Evolutionary conservation across 2,797 vertebrate genomes (phyloP).

Genomic region (Leptatherina wallacei): DNA sequence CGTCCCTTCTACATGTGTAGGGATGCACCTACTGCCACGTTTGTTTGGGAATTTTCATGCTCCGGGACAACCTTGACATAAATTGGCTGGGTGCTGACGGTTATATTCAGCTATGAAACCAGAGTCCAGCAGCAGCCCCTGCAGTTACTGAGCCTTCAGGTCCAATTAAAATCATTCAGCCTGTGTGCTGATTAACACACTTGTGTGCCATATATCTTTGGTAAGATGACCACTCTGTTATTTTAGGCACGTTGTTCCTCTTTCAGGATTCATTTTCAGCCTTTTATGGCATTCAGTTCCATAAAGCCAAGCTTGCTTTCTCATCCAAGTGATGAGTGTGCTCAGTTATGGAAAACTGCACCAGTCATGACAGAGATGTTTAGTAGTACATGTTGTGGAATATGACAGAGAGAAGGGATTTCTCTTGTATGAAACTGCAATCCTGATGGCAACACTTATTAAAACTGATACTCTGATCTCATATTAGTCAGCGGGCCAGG

Average conservation of each 20-base stretch:
- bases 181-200: conserved; percentile 58
- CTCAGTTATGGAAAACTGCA: conserved; percentile 9
- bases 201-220: conserved; percentile 60
- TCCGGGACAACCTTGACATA: conserved; percentile 67
- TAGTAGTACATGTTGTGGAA: conserved; percentile 15
- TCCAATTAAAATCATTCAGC: conserved; percentile 68
- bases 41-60: conserved; percentile 68
- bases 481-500: neutral
- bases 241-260: conserved; percentile 69
- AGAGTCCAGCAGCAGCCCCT: conserved; percentile 62
- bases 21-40: conserved; percentile 47
- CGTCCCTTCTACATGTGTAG: conserved; percentile 10
- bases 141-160: conserved; percentile 67
- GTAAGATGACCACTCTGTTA: conserved; percentile 59
- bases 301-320: conserved; percentile 55
- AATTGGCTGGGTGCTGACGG: conserved; percentile 69
- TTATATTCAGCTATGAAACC: conserved; percentile 71
- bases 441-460: neutral
- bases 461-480: neutral
- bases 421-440: neutral
- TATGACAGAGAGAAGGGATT: neutral
- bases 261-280: conserved; percentile 58
- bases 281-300: conserved; percentile 45
- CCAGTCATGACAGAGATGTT: conserved; percentile 15
- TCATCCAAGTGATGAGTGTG: conserved; percentile 29